Evolutionary conservation across 2,888 invertebrate species (phyloP).

Genomic region (Scelioninae gen. 1): DNA sequence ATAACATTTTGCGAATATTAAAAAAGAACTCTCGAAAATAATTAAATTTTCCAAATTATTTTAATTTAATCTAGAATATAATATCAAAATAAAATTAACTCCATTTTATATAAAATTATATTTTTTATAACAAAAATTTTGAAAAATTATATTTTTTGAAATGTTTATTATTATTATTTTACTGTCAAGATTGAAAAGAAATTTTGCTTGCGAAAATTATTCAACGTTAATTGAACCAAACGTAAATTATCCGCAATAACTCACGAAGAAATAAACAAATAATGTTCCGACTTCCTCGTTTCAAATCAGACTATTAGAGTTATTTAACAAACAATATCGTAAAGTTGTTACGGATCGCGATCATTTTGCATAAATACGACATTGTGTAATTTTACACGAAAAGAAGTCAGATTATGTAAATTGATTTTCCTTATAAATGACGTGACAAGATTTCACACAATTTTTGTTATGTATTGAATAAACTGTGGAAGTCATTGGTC

Average conservation of each 20-base stretch:
- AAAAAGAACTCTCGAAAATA: no score
- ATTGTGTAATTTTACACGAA: neutral
- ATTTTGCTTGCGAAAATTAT: neutral
- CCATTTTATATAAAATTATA: no score
- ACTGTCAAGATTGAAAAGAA: neutral
- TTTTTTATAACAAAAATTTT: neutral
- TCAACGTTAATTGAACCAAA: neutral
- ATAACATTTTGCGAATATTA: neutral
- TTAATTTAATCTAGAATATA: no score
- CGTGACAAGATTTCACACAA: neutral
- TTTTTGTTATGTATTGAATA: no score
- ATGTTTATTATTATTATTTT: neutral
- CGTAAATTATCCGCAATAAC: neutral
- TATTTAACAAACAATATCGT: constrained; percentile 30
- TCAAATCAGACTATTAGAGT: constrained; percentile 13
- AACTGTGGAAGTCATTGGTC: no score
- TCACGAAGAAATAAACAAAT: constrained; percentile 16
- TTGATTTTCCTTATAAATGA: neutral
- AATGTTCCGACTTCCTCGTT: constrained; percentile 17
- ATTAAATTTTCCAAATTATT: neutral
- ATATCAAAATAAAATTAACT: no score
- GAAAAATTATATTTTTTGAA: neutral
- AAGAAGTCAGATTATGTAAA: constrained; percentile 7
- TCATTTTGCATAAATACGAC: constrained; percentile 28
- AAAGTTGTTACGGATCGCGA: constrained; percentile 22